phyloP scores from a whole-genome alignment of 2,888 invertebrate genomes.

The Volucella zonaria region DNA sequence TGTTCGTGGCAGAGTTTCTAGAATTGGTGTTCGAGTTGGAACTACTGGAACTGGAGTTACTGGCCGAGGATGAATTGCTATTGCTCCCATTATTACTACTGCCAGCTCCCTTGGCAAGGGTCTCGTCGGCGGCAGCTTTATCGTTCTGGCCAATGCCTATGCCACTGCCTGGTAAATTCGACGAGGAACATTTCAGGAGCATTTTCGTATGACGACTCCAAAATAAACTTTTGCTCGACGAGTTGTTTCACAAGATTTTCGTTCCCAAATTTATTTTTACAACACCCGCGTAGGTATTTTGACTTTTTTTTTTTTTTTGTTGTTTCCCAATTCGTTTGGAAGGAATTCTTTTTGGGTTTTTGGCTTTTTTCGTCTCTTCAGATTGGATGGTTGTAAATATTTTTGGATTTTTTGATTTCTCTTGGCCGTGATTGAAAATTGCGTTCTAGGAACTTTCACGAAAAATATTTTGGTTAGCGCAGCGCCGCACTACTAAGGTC shows the following conservation, averaged over 20 bases:
- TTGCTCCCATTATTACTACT: conserved; percentile 12
- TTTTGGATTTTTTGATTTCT: conserved; percentile 39
- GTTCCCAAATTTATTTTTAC: conserved; percentile 36
- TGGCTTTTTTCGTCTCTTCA: conserved; percentile 17
- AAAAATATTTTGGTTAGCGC: not conserved
- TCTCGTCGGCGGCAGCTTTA: conserved; percentile 7
- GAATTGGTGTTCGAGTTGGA: conserved; percentile 42
- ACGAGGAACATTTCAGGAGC: conserved; percentile 63
- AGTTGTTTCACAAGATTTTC: conserved; percentile 42
- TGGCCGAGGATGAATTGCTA: conserved; percentile 30
- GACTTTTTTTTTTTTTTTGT: too few species aligned
- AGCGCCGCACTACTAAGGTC: not conserved
- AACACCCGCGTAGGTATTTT: conserved; percentile 37
- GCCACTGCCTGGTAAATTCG: conserved; percentile 50
- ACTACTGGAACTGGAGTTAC: conserved; percentile 52
- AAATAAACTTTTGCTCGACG: conserved; percentile 32
- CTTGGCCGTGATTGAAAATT: conserved; percentile 50
- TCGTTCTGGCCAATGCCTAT: not conserved
- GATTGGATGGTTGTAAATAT: conserved; percentile 52
- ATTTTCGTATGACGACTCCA: conserved; percentile 40
- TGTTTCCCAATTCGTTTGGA: conserved; percentile 20
- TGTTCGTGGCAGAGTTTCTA: not conserved
- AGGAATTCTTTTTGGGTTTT: conserved; percentile 26
- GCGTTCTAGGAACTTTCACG: conserved; percentile 39
- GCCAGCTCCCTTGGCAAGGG: conserved; percentile 43